These are phyloP conservation scores for Temnothorax nylanderi DNA, from an alignment of 1,140 invertebrate species.

Conservation along the genomic window DNA sequence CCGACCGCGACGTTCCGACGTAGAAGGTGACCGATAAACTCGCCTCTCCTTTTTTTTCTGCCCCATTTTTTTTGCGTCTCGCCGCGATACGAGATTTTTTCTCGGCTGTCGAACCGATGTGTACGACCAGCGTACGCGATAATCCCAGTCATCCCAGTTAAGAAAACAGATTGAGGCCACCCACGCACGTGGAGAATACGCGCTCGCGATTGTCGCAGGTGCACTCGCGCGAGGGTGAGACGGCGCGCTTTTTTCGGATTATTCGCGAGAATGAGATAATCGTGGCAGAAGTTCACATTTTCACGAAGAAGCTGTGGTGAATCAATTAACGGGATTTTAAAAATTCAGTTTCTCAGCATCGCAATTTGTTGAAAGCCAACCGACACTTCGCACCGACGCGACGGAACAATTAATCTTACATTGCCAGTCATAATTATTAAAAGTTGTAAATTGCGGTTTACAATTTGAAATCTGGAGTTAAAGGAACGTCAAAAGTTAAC, in stretches of 20 bases:
- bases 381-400: too few species aligned
- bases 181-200: background rate
- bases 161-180: background rate
- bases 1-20: conserved; percentile 4
- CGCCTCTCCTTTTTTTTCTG: background rate
- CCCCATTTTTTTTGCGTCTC: conserved; percentile 10
- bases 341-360: too few species aligned
- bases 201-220: background rate
- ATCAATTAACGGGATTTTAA: background rate
- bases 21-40: background rate
- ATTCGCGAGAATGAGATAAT: background rate
- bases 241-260: background rate
- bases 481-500: background rate
- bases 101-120: background rate
- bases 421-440: background rate
- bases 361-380: background rate
- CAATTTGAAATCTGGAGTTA: background rate
- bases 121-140: conserved; percentile 1
- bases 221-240: background rate
- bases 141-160: background rate
- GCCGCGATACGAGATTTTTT: conserved; percentile 5
- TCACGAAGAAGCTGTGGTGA: background rate
- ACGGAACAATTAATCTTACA: background rate
- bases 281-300: background rate
- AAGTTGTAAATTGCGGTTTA: background rate